Evolutionary conservation across 2,113 vertebrate species (phyloP).

Genomic region (Oostethus manadensis): DNA sequence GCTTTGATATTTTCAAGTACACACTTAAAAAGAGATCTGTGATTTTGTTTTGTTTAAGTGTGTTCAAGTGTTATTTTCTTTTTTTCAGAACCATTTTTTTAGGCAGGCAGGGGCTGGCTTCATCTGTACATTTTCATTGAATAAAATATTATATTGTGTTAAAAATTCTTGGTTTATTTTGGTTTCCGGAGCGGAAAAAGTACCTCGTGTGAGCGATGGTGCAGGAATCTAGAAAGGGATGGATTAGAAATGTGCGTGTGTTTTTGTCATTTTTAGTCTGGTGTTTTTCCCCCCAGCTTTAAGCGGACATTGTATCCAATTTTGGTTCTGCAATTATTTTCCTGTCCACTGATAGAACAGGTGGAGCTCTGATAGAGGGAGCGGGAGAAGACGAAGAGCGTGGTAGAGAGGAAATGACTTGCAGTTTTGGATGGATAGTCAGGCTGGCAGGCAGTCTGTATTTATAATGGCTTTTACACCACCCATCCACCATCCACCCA

Average conservation of each 20-base stretch:
- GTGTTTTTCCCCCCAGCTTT: slow-evolving; percentile 42
- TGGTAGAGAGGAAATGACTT: slow-evolving; percentile 53
- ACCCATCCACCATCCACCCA: slow-evolving; percentile 1
- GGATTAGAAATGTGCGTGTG: slow-evolving; percentile 22
- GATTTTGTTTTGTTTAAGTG: slow-evolving; percentile 37
- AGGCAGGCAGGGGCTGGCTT: slow-evolving; percentile 46
- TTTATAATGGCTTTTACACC: slow-evolving; percentile 52
- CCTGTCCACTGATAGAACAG: slow-evolving; percentile 33
- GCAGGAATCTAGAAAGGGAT: neutral
- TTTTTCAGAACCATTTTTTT: slow-evolving; percentile 28
- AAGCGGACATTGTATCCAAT: slow-evolving; percentile 1
- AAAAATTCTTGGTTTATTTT: slow-evolving; percentile 15
- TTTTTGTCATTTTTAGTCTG: slow-evolving; percentile 49
- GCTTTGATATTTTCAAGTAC: slow-evolving; percentile 63
- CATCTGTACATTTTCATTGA: slow-evolving; percentile 49
- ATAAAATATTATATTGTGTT: slow-evolving; percentile 46
- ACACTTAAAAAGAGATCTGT: slow-evolving; percentile 50
- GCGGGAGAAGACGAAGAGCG: slow-evolving; percentile 6
- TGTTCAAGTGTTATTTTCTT: slow-evolving; percentile 21
- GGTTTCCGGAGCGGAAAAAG: slow-evolving; percentile 4
- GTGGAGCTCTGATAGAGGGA: slow-evolving; percentile 26
- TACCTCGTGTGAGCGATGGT: slow-evolving; percentile 18
- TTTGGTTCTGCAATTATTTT: slow-evolving; percentile 19
- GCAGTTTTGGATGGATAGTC: slow-evolving; percentile 54
- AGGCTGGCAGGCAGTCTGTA: slow-evolving; percentile 38